phyloP scores from a whole-genome alignment of 2,888 invertebrate genomes.

The Nezara viridula region DNA sequence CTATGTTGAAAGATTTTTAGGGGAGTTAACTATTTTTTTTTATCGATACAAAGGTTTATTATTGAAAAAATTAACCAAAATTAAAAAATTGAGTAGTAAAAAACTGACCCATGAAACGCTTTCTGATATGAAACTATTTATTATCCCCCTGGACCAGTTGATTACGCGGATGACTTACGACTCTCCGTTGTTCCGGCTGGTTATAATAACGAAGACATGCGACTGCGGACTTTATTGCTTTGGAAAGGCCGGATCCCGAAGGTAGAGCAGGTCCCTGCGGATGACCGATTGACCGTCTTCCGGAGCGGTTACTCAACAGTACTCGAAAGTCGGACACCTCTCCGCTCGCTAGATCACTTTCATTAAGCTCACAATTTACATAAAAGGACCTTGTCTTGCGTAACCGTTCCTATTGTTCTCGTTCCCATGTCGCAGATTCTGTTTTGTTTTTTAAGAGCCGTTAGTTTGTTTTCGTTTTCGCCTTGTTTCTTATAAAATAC shows the following conservation, averaged over 20 bases:
- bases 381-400: constrained; percentile 28
- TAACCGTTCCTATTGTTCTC: constrained; percentile 15
- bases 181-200: not conserved
- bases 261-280: not conserved
- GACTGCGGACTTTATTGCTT: not conserved
- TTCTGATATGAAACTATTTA: not conserved
- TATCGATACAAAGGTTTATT: no score
- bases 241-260: not conserved
- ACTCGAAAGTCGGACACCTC: constrained; percentile 27
- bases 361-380: constrained; percentile 44
- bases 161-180: not conserved
- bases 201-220: not conserved
- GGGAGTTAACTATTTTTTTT: no score
- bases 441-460: not conserved
- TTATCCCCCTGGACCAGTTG: not conserved
- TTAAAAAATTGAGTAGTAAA: not conserved
- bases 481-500: not conserved
- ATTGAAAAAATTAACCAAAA: no score
- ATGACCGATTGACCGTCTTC: constrained; percentile 27
- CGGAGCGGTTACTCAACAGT: not conserved
- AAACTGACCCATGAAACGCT: not conserved
- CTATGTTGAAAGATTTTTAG: no score
- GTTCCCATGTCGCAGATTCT: not conserved
- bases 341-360: constrained; percentile 28
- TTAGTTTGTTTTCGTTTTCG: not conserved